phyloP scores from a whole-genome alignment of 2,888 invertebrate genomes.

The Eumacrocentrus americanus region DNA sequence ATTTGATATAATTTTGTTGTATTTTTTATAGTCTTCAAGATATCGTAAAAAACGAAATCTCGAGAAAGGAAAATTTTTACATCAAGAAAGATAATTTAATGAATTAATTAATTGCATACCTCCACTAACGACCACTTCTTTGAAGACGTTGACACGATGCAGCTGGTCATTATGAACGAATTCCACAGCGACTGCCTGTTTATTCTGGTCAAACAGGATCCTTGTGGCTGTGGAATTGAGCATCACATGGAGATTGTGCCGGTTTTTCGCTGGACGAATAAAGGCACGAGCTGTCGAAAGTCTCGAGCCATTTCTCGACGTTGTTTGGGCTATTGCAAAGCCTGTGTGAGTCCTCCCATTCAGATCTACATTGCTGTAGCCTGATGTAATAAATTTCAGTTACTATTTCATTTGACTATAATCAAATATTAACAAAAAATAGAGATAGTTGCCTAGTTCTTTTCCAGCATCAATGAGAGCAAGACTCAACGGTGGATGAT shows the following conservation, averaged over 20 bases:
- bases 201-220: constrained; percentile 73
- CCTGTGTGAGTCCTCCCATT: constrained; percentile 83
- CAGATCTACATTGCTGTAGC: constrained; percentile 77
- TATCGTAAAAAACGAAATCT: too few species aligned
- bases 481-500: constrained; percentile 82
- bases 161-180: constrained; percentile 66
- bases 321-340: constrained; percentile 88
- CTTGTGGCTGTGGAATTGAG: constrained; percentile 81
- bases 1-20: not conserved
- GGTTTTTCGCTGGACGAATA: constrained; percentile 76
- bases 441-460: constrained; percentile 68
- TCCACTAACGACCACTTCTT: constrained; percentile 72
- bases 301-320: constrained; percentile 83
- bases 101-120: constrained; percentile 45
- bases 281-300: constrained; percentile 83
- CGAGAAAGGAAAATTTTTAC: too few species aligned
- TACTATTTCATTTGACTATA: constrained; percentile 8
- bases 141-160: constrained; percentile 69
- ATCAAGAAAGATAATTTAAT: too few species aligned
- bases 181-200: constrained; percentile 80
- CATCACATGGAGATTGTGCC: constrained; percentile 82
- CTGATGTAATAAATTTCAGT: constrained; percentile 54
- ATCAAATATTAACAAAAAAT: not conserved
- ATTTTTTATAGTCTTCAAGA: too few species aligned
- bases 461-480: constrained; percentile 79